These are phyloP conservation scores for Megaceryle maxima DNA, from an alignment of 2,113 vertebrate species.

Conservation along the genomic window DNA sequence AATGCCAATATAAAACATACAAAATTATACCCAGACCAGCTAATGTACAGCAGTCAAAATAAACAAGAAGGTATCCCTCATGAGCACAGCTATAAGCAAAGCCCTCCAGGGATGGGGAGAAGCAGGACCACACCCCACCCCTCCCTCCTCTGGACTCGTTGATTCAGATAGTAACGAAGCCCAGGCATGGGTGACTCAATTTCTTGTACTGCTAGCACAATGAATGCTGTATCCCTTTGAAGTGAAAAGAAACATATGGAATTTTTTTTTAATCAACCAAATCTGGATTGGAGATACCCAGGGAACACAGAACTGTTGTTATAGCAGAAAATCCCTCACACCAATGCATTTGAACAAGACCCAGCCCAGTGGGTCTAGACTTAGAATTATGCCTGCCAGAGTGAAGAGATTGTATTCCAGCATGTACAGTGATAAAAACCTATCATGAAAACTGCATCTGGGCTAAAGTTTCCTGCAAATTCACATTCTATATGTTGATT, in stretches of 20 bases:
- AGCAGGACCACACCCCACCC: too few species aligned
- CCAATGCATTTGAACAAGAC: background rate
- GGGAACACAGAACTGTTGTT: background rate
- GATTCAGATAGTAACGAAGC: background rate
- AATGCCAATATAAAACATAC: background rate
- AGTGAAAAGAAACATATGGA: background rate
- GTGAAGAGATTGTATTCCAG: background rate
- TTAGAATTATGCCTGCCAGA: background rate
- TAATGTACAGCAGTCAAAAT: background rate
- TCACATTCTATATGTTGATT: background rate
- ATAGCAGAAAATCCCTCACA: background rate
- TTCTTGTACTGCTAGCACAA: background rate
- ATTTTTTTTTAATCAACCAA: background rate
- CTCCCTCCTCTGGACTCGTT: background rate
- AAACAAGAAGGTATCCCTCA: background rate
- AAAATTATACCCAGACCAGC: background rate
- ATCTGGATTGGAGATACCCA: background rate
- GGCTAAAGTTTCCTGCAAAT: background rate
- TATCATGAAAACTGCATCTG: background rate
- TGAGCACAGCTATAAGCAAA: background rate
- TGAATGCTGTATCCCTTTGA: background rate
- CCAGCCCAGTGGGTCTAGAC: fast-evolving
- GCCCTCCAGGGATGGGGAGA: too few species aligned
- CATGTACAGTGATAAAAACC: background rate
- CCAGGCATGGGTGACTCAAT: background rate